Evolutionary conservation across 2,888 invertebrate species (phyloP).

Genomic region (Chalcosyrphus nemorum): DNA sequence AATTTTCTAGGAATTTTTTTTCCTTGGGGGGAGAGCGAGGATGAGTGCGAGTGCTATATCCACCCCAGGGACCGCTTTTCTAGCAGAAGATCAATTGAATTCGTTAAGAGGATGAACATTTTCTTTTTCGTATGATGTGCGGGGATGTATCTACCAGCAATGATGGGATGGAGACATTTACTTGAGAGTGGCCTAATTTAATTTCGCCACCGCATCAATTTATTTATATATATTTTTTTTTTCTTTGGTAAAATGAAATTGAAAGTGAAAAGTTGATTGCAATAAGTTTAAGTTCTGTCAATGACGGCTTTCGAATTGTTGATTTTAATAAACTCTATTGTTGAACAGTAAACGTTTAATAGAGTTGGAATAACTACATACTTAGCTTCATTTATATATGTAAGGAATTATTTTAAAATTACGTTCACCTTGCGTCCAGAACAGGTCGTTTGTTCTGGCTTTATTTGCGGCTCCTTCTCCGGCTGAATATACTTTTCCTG

Average conservation of each 20-base stretch:
- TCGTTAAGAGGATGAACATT: conserved; percentile 10
- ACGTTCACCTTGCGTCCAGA: too few relatives aligned
- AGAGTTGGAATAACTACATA: too few relatives aligned
- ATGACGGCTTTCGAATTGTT: conserved; percentile 3
- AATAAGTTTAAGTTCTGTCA: conserved; percentile 25
- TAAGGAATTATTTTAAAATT: too few relatives aligned
- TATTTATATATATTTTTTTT: too few relatives aligned
- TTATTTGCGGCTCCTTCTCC: too few relatives aligned
- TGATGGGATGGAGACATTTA: conserved; percentile 3
- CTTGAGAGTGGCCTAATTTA: conserved; percentile 37
- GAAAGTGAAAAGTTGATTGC: conserved; percentile 44
- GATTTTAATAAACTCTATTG: too few relatives aligned
- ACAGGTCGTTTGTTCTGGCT: too few relatives aligned
- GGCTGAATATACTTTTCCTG: too few relatives aligned
- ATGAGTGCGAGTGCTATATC: not conserved
- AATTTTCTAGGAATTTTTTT: not conserved
- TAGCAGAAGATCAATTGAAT: conserved; percentile 42
- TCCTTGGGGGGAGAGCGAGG: not conserved
- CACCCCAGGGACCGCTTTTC: conserved; percentile 12
- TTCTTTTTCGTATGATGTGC: not conserved
- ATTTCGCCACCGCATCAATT: conserved; percentile 19
- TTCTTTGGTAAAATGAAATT: conserved; percentile 24
- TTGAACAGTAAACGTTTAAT: too few relatives aligned
- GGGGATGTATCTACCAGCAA: not conserved
- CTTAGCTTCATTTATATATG: too few relatives aligned